Conservation (phyloP, 2,888 invertebrate genomes). For the Yponomeuta malinellus region DNA sequence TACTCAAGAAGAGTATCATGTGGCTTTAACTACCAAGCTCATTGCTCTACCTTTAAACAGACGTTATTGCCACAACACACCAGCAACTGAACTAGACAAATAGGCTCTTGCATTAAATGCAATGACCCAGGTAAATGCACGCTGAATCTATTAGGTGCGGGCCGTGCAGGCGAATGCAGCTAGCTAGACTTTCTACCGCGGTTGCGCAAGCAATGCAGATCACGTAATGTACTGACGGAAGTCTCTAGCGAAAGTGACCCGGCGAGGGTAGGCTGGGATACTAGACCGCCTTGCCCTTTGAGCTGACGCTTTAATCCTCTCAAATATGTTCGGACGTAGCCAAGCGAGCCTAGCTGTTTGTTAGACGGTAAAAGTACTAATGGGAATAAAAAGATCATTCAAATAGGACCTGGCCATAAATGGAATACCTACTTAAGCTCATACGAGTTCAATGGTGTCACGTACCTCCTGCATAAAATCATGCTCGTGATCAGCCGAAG, state of each 20-base stretch:
- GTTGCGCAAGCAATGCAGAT: conserved; percentile 71
- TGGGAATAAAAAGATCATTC: too few species aligned
- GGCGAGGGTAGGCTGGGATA: conserved; percentile 32
- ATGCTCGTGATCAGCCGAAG: conserved; percentile 77
- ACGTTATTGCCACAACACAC: too few species aligned
- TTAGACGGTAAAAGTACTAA: too few species aligned
- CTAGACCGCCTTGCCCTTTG: conserved; percentile 7
- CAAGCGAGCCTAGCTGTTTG: too few species aligned
- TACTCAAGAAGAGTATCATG: too few species aligned
- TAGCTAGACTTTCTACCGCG: conserved; percentile 60
- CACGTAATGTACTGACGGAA: conserved; percentile 72
- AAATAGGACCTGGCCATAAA: too few species aligned
- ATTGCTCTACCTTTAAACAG: too few species aligned
- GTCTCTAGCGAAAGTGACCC: conserved; percentile 64
- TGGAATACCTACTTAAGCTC: neutral
- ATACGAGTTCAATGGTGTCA: conserved; percentile 12
- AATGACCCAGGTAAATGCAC: neutral
- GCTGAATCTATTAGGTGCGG: conserved; percentile 1
- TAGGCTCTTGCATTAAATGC: neutral
- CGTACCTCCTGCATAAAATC: conserved; percentile 91
- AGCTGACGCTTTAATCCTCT: neutral
- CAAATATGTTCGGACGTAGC: too few species aligned
- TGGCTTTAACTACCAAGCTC: too few species aligned
- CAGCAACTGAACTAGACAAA: neutral
- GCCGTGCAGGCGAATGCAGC: conserved; percentile 8